phyloP scores from a whole-genome alignment of 2,113 vertebrate genomes.

The Takifugu bimaculatus region DNA sequence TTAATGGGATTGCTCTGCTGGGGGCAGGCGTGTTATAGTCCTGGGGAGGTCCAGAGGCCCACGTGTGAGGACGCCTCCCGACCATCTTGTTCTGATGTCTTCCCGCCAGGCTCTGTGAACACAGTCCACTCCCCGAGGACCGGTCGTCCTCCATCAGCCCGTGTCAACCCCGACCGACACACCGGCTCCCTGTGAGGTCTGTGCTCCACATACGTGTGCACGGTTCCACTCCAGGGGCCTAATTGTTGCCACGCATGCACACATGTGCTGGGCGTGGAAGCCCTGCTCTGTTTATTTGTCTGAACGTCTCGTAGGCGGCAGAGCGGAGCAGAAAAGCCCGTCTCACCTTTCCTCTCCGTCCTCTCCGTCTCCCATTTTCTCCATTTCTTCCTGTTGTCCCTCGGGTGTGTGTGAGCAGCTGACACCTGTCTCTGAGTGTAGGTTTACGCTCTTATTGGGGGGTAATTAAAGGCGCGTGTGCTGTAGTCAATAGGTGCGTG shows the following conservation, averaged over 20 bases:
- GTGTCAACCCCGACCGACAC: slow-evolving; percentile 35
- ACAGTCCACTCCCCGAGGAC: background rate
- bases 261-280: background rate
- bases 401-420: slow-evolving; percentile 15
- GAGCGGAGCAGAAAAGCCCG: slow-evolving; percentile 3
- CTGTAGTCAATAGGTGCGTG: slow-evolving; percentile 10
- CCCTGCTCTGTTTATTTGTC: slow-evolving; percentile 37
- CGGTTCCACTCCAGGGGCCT: slow-evolving; percentile 11
- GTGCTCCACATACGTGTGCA: slow-evolving; percentile 4
- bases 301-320: slow-evolving; percentile 40
- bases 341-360: background rate
- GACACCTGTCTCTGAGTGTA: background rate
- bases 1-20: too few relatives aligned
- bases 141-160: slow-evolving; percentile 10
- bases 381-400: background rate
- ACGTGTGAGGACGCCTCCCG: too few relatives aligned
- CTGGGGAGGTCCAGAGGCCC: too few relatives aligned
- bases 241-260: slow-evolving; percentile 2
- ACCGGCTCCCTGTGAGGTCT: slow-evolving; percentile 33
- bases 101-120: too few relatives aligned
- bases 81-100: too few relatives aligned
- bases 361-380: background rate
- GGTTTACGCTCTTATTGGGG: slow-evolving; percentile 3
- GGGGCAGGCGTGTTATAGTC: too few relatives aligned
- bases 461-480: slow-evolving; percentile 14